Conservation (phyloP, 1,140 invertebrate genomes). For the Drosophila simulans region DNA sequence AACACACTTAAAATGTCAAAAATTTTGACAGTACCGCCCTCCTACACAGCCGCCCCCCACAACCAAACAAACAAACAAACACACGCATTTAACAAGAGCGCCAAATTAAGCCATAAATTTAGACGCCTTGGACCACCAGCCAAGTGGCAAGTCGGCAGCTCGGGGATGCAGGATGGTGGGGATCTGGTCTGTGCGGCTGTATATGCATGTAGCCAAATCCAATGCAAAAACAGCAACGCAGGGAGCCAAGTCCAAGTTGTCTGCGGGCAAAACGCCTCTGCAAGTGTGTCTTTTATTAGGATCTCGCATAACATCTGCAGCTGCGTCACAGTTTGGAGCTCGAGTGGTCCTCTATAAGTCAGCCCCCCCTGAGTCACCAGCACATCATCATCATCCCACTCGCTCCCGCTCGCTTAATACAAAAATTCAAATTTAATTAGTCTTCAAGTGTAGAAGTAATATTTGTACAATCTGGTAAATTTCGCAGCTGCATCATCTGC, state of each 20-base stretch:
- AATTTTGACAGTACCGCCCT: conserved; percentile 70
- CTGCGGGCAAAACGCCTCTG: conserved; percentile 61
- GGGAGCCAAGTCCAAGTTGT: conserved; percentile 58
- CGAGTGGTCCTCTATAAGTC: conserved; percentile 23
- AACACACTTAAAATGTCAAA: conserved; percentile 79
- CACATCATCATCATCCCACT: conserved; percentile 11
- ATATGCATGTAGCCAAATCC: conserved; percentile 7
- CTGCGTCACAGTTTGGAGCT: conserved; percentile 25
- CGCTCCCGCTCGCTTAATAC: conserved; percentile 59
- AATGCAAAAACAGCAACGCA: conserved; percentile 46
- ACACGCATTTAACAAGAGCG: conserved; percentile 77
- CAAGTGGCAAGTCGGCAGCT: conserved; percentile 47
- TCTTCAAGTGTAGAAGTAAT: conserved; percentile 82
- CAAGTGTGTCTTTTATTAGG: conserved; percentile 49
- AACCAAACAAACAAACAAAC: conserved; percentile 39
- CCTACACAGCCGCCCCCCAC: conserved; percentile 43
- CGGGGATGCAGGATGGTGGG: neutral
- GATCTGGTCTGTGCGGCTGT: neutral
- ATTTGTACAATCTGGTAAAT: conserved; percentile 76
- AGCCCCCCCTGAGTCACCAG: conserved; percentile 5
- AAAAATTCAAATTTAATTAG: conserved; percentile 82
- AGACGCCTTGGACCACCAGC: conserved; percentile 72
- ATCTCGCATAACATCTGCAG: conserved; percentile 30
- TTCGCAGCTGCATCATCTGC: conserved; percentile 70
- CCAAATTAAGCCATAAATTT: conserved; percentile 83